Percentiles rank a stretch among this genome's conserved stretches.
Evolutionary conservation across 1,140 invertebrate genomes (phyloP).

Genomic region (Andricus grossulariae): DNA sequence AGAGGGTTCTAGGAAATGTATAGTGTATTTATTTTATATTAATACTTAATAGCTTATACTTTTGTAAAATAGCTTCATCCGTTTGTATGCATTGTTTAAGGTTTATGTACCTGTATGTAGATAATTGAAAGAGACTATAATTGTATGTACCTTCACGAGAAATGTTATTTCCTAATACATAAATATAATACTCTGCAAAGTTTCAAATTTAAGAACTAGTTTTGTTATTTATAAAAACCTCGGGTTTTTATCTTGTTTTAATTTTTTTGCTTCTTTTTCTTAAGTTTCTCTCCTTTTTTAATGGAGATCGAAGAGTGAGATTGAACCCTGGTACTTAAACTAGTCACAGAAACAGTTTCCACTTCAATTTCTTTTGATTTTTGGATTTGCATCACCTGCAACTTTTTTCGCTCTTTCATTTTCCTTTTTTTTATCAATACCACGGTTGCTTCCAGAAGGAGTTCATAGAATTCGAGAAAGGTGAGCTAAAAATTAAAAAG

Average conservation of each 20-base stretch:
- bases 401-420: background rate
- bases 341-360: background rate
- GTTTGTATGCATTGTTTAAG: slow-evolving; percentile 21
- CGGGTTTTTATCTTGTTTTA: background rate
- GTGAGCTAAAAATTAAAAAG: slow-evolving; percentile 63
- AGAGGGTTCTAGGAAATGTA: background rate
- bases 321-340: too few relatives aligned
- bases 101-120: slow-evolving; percentile 16
- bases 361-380: background rate
- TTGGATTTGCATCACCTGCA: background rate
- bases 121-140: slow-evolving; percentile 23
- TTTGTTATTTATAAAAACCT: background rate
- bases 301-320: too few relatives aligned
- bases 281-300: background rate
- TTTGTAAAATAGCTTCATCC: slow-evolving; percentile 30
- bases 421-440: background rate
- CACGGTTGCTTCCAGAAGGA: slow-evolving; percentile 54
- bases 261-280: background rate
- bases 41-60: slow-evolving; percentile 1
- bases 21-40: background rate
- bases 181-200: slow-evolving; percentile 23
- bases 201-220: background rate
- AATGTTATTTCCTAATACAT: slow-evolving; percentile 28
- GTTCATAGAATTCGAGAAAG: slow-evolving; percentile 79
- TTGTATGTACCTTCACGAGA: slow-evolving; percentile 3